phyloP scores from a whole-genome alignment of 1,140 invertebrate species.

The Monomorium pharaonis region DNA sequence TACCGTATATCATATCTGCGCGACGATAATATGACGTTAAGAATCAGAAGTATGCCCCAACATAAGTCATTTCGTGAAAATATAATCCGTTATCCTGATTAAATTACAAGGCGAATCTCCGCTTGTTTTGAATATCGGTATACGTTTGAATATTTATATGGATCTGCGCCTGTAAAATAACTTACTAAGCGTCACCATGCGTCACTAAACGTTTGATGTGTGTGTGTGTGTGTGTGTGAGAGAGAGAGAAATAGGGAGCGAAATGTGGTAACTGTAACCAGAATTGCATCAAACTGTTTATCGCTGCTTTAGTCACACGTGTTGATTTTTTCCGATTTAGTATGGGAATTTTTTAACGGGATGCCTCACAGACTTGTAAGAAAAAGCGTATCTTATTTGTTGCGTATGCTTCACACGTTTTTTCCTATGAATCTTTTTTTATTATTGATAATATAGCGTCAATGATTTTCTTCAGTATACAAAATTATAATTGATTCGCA shows the following conservation, averaged over 20 bases:
- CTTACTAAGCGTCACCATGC: too few relatives aligned
- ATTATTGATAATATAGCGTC: too few relatives aligned
- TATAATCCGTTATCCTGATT: background rate
- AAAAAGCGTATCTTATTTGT: background rate
- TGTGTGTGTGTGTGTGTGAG: background rate
- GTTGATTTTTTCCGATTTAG: background rate
- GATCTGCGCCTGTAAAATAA: background rate
- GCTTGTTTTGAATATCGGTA: background rate
- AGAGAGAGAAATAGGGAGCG: background rate
- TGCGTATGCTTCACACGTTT: background rate
- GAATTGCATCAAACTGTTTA: constrained; percentile 18
- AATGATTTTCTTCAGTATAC: background rate
- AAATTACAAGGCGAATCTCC: background rate
- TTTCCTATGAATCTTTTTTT: background rate
- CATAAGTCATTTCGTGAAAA: background rate
- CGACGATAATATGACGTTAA: too few relatives aligned
- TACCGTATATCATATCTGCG: too few relatives aligned
- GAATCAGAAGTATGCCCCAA: too few relatives aligned
- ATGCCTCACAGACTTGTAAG: background rate
- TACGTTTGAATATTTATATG: background rate
- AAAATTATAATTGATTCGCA: background rate
- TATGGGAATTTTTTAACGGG: constrained; percentile 54
- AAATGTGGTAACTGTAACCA: background rate
- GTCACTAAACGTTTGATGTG: too few relatives aligned
- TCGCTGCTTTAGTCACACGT: background rate